Conservation (phyloP, 1,140 invertebrate genomes). For the Anastrepha obliqua region DNA sequence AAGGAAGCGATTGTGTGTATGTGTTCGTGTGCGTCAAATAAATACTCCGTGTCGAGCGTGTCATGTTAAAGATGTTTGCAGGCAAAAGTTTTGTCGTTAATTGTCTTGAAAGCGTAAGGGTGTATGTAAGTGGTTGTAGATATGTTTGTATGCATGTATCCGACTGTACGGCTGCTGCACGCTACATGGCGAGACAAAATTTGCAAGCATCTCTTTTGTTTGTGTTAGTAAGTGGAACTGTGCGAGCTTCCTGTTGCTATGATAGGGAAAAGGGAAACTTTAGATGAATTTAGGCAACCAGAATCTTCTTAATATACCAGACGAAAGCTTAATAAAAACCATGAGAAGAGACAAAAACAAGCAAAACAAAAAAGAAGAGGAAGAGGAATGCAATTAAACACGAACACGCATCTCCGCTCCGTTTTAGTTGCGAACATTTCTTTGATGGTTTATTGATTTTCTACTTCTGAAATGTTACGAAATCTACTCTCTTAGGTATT, state of each 20-base stretch:
- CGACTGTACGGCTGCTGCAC: not conserved
- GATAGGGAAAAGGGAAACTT: too few species aligned
- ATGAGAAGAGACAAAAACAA: not conserved
- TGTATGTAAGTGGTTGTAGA: not conserved
- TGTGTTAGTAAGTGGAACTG: too few species aligned
- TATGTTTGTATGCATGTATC: not conserved
- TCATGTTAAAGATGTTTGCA: constrained; percentile 19
- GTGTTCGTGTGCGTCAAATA: not conserved
- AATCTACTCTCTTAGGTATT: not conserved
- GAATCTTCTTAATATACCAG: not conserved
- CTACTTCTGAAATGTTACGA: not conserved
- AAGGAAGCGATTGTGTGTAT: not conserved
- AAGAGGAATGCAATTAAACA: constrained; percentile 27
- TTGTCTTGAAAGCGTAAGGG: not conserved
- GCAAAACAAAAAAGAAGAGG: not conserved
- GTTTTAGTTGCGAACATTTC: not conserved
- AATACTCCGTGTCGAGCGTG: constrained; percentile 13
- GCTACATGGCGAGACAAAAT: too few species aligned
- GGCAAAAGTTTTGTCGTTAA: constrained; percentile 22
- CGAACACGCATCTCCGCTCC: not conserved
- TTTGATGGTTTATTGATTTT: not conserved
- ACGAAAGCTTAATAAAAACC: not conserved
- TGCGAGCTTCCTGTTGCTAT: too few species aligned
- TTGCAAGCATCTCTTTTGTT: too few species aligned
- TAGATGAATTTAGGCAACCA: not conserved